Evolutionary conservation across 2,113 vertebrate species (phyloP), one percentile per base, ranked within the genome.

Genomic region (Ahaetulla prasina): DNA sequence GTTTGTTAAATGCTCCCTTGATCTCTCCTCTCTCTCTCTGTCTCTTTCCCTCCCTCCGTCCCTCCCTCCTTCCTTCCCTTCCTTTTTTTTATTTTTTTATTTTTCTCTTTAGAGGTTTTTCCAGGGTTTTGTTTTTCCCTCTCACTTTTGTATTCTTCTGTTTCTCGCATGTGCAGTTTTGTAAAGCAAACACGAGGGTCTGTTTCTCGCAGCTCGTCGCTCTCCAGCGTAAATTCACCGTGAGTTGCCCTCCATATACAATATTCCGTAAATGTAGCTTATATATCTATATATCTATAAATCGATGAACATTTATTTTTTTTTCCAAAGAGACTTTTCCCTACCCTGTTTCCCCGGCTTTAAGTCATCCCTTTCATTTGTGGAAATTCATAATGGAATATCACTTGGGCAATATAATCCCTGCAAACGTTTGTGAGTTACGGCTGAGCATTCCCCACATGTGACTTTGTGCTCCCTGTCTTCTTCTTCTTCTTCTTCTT

Each of bases 151-250:
- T 97, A 91, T 95, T 98, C 96, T 97, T 97, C 94, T 97, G 96
- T 98, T 96, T 98, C 97, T 98, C 98, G 98, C 98, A 99, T 98
- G 98, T 98, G 98, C 99, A 99, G 98, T 99, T 99, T 99, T 99
- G 98, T 99, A 99, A 99, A 98, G 98, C 98, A 98, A 98, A 98
- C 98, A 98, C 98, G 98, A 98, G 98, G 98, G 98, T 96, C 98
- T 97, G 98, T 98, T 96, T 98, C 98, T 98, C 98, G 98, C 98
- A 98, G 98, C 98, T 98, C 98, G 96, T 99, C 99, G 97, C 98
- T 98, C 98, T 99, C 98, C 99, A 99, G 98, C 98, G 97, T 98
- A 98, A 98, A 98, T 98, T 99, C 98, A 98, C 98, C 98, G 99
- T 99, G 99, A 99, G 99, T 98, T 96, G 98, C 97, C 98, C 97